Conservation (phyloP, 2,113 vertebrate genomes). For the Rhabdornis inornatus region DNA sequence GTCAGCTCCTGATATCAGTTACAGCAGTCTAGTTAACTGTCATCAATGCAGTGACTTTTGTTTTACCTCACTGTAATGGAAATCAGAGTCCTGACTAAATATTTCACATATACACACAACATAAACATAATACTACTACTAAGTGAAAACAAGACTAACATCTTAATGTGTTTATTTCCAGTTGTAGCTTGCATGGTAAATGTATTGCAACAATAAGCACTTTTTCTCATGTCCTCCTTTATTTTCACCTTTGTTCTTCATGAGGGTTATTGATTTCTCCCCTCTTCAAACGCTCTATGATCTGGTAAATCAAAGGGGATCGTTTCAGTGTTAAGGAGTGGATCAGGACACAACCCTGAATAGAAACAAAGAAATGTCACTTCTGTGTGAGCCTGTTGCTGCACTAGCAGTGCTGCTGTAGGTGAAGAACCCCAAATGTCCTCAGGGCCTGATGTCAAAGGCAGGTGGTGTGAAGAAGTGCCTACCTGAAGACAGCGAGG, state of each 20-base stretch:
- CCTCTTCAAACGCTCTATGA: not conserved
- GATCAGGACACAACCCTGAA: not conserved
- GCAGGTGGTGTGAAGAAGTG: not conserved
- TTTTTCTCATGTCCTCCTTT: not conserved
- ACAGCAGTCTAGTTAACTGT: not conserved
- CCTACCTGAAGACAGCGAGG: conserved; percentile 94
- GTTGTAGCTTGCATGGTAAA: not conserved
- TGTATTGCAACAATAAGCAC: not conserved
- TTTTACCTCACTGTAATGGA: not conserved
- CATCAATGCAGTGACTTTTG: not conserved
- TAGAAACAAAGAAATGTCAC: not conserved
- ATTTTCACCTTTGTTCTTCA: not conserved
- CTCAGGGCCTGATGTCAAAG: not conserved
- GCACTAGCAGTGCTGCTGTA: not conserved
- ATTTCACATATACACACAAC: not conserved
- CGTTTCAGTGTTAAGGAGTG: not conserved
- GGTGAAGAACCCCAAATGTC: not conserved
- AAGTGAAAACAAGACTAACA: not conserved
- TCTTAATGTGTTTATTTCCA: not conserved
- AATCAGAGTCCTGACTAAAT: not conserved
- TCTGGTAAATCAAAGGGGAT: not conserved
- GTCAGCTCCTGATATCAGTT: not conserved
- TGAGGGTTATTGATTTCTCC: not conserved
- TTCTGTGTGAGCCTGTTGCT: not conserved
- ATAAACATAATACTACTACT: not conserved